Base-by-base conservation (phyloP, 1,140 invertebrate species). In the Ceratina japonica region DNA sequence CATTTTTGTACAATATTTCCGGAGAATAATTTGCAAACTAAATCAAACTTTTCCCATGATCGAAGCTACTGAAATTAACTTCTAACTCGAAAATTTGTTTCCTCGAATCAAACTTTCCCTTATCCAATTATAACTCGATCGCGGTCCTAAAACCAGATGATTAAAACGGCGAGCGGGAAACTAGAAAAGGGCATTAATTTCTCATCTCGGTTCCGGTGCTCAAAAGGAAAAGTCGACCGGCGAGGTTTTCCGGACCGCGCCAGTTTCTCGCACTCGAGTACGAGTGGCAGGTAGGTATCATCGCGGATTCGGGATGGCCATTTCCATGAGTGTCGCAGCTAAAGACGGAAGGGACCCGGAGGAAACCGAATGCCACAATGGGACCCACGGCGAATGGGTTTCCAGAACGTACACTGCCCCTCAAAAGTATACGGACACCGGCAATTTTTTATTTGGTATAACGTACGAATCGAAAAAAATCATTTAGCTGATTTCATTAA, bases 301-400 rank as follows among this genome's bases (percentile, higher is more conserved):
- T 75, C 52, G 37, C 56, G 54, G 31, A 12, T 31, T 64, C 44
- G 79, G 83, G 72, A 58, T 22, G 58, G 64, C 83, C 64, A 37
- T 81, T 84, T 72, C 54, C 59, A 81, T 54, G 54, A 54, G 52
- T 22, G 37, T 24, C n/a, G 49, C 72, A 59, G 69, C 64, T 71
- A 63, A 56, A 44, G 37, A 73, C 78, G 78, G 82, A 84, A 84
- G 73, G 68, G 73, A 74, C 83, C 65, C 31, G 75, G 22, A 79
- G 83, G 82, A 75, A 76, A 79, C 58, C n/a, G 52, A 54, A 31
- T n/a, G 44, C 54, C 61, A 87, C 83, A 85, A 84, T 87, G 27
- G 78, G 54, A 59, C 51, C 72, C 74, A 37, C 37, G 37, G 37
- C 73, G 79, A 87, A 84, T 81, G 84, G 84, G 84, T 87, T 82